Percentiles rank a stretch among this genome's conserved stretches.
Evolutionary conservation across 2,797 vertebrate species (phyloP).

Genomic region (Anabas testudineus): DNA sequence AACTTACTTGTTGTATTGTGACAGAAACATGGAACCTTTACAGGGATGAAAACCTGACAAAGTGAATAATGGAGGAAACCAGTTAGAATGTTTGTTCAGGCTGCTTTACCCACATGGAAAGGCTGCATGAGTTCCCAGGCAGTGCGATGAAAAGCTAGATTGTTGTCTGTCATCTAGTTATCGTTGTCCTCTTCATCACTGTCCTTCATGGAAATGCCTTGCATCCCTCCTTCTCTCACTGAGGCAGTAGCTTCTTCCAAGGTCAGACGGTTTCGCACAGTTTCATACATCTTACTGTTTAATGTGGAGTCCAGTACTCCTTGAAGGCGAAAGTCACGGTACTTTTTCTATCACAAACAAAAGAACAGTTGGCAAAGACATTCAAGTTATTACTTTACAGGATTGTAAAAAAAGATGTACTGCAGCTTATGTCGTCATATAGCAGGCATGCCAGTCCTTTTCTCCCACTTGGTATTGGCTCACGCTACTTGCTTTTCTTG

Average conservation of each 20-base stretch:
- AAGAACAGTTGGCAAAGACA: neutral
- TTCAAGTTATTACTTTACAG: neutral
- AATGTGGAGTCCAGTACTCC: conserved; percentile 97
- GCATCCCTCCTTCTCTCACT: conserved; percentile 95
- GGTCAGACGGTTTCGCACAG: conserved; percentile 95
- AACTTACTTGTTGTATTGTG: conserved; percentile 12
- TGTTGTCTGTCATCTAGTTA: conserved; percentile 78
- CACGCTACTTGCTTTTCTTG: no score
- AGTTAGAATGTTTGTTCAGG: conserved; percentile 13
- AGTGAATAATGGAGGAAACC: conserved; percentile 25
- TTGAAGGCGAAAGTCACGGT: conserved; percentile 98
- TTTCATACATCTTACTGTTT: conserved; percentile 99
- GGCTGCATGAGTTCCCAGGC: conserved; percentile 46
- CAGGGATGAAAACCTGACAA: conserved; percentile 31
- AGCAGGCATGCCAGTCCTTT: no score
- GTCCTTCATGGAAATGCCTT: conserved; percentile 99
- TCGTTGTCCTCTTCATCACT: conserved; percentile 94
- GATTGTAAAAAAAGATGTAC: neutral
- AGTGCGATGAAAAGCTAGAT: conserved; percentile 33
- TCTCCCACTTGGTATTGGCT: no score
- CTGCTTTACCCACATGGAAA: conserved; percentile 37
- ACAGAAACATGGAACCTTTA: conserved; percentile 28
- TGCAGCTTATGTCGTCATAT: no score
- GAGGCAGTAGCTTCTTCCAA: conserved; percentile 97
- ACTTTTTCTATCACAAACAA: conserved; percentile 91